These are phyloP conservation scores for Parnassius glacialis DNA, from an alignment of 2,888 invertebrate species.

Conservation along the genomic window DNA sequence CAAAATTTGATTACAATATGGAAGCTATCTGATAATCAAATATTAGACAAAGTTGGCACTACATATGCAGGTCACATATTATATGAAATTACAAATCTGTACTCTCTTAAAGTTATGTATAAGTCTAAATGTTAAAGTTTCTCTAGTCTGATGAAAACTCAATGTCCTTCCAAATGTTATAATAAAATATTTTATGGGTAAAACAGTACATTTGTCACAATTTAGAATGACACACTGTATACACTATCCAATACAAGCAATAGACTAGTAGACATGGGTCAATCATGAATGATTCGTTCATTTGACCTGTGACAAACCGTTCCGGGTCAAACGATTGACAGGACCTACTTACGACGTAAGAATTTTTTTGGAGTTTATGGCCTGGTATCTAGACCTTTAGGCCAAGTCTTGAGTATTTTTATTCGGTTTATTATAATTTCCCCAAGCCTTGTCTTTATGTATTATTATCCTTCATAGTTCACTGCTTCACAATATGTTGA, in stretches of 20 bases:
- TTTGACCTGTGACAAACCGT: too few relatives aligned
- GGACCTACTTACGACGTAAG: too few relatives aligned
- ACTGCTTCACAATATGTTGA: too few relatives aligned
- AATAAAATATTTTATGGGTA: conserved; percentile 32
- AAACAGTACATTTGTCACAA: conserved; percentile 21
- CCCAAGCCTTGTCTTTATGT: too few relatives aligned
- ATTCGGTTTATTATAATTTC: too few relatives aligned
- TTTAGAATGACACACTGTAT: conserved; percentile 18
- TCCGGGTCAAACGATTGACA: too few relatives aligned
- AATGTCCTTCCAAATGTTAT: conserved; percentile 17
- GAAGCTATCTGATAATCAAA: conserved; percentile 50
- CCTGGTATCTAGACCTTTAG: too few relatives aligned
- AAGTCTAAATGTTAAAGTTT: conserved; percentile 46
- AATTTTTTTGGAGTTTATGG: too few relatives aligned
- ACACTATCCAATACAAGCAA: conserved; percentile 34
- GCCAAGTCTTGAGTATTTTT: too few relatives aligned
- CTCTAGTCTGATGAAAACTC: conserved; percentile 29
- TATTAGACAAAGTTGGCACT: conserved; percentile 73
- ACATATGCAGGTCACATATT: conserved; percentile 69
- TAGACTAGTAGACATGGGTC: conserved; percentile 37
- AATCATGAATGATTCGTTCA: too few relatives aligned
- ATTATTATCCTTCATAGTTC: too few relatives aligned
- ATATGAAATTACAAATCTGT: conserved; percentile 68
- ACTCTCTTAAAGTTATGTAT: conserved; percentile 31
- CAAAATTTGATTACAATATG: conserved; percentile 51